Evolutionary conservation across 1,140 invertebrate genomes (phyloP).

Genomic region (Gerris buenoi): DNA sequence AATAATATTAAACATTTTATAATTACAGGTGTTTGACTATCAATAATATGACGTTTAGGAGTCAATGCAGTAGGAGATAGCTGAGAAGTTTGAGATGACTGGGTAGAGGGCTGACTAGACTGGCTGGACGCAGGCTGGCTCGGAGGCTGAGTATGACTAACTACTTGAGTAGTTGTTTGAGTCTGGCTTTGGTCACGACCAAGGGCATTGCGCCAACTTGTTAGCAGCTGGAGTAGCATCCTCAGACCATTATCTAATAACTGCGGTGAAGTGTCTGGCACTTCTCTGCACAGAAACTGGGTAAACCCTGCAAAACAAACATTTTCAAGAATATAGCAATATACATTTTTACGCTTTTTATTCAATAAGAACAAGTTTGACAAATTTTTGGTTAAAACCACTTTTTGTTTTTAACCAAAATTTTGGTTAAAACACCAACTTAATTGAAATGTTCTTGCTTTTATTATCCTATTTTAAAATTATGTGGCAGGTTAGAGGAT

Average conservation of each 20-base stretch:
- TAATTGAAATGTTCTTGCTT: too few species aligned
- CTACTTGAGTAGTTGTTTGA: background rate
- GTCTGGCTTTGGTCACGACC: conserved; percentile 16
- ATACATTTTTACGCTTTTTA: too few species aligned
- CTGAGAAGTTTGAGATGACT: conserved; percentile 3
- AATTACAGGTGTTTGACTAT: background rate
- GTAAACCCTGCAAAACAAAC: too few species aligned
- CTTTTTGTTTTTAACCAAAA: too few species aligned
- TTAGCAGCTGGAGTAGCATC: conserved; percentile 81
- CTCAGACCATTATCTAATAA: conserved; percentile 87
- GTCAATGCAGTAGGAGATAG: conserved; percentile 10
- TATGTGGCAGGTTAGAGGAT: too few species aligned
- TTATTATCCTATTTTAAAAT: too few species aligned
- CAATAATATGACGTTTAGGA: background rate
- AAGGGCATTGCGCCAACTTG: conserved; percentile 78
- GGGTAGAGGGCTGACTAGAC: background rate
- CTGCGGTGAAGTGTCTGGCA: conserved; percentile 74
- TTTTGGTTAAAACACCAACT: too few species aligned
- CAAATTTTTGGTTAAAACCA: too few species aligned
- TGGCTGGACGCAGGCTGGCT: background rate
- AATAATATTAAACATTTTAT: background rate
- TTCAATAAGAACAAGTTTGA: too few species aligned
- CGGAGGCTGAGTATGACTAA: too few species aligned
- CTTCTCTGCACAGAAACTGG: conserved; percentile 84
- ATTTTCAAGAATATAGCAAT: too few species aligned